Evolutionary conservation across 1,140 invertebrate species (phyloP), one percentile per base, ranked within the genome.

Genomic region (Lycorma delicatula): DNA sequence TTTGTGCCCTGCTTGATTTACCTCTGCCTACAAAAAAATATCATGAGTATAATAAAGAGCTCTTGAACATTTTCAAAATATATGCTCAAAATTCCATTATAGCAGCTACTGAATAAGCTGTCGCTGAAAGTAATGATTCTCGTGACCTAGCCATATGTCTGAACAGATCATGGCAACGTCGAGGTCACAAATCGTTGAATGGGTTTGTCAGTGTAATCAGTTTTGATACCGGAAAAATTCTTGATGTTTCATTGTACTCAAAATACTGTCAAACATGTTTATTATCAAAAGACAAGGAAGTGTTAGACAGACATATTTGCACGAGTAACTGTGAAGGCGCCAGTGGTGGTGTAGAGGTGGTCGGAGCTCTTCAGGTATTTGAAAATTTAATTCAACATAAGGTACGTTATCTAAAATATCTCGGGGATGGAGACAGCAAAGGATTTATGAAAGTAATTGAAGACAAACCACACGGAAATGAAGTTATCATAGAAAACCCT

Each of bases 401-500:
- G 13, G 54, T 63, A 31, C 56, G 53, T 41, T 65, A 65, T 41
- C 38, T 50, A 23, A 50, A 55, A 26, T 63, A 64, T 51, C 48
- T 64, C 12, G 61, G 61, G 41, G 61, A 66, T 41, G 61, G 63
- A 9, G 63, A 66, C 38, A 58, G 60, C 18, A 57, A 63, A 18
- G 57, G 52, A n/a, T 63, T 38, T 31, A n/a, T 5, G 12, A 22
- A 13, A 47, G 60, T 63, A n/a, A 12, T 38, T n/a, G 29, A 47
- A 1, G 31, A 25, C 13, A 59, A 59, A 34, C 64, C 64, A 5
- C 64, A 64, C 62, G 60, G 60, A 12, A 51, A 66, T 58, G 26
- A 60, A 48, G 27, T 47, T 46, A 49, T 64, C 25, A 27, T 38
- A 44, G 57, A 54, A 53, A 64, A 68, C 50, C 60, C 62, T 46